phyloP scores from a whole-genome alignment of 2,113 vertebrate genomes.

The Anser brachyrhynchus region DNA sequence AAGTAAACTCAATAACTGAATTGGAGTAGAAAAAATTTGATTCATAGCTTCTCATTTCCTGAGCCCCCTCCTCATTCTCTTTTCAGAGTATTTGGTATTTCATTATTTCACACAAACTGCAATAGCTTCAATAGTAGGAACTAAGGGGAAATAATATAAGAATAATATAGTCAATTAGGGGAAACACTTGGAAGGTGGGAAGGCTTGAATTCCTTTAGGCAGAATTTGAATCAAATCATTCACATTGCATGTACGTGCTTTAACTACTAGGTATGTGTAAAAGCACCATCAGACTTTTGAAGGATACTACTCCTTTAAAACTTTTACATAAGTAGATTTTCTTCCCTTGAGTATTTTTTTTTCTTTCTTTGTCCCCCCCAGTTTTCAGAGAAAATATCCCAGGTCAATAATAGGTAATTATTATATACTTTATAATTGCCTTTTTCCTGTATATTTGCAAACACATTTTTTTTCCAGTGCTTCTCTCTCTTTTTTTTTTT shows the following conservation, averaged over 20 bases:
- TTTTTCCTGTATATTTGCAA: not conserved
- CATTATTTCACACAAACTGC: not conserved
- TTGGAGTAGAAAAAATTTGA: not conserved
- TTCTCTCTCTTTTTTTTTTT: not conserved
- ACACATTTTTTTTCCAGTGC: not conserved
- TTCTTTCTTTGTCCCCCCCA: rapidly evolving
- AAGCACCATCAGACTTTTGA: not conserved
- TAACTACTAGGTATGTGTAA: not conserved
- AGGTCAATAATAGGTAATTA: not conserved
- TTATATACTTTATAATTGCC: not conserved
- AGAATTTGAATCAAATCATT: not conserved
- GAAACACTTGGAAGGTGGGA: not conserved
- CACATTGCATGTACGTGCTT: not conserved
- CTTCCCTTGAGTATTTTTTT: not conserved
- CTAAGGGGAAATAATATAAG: not conserved
- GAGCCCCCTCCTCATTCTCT: not conserved
- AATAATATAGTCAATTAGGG: not conserved
- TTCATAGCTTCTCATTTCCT: not conserved
- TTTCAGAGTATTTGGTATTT: not conserved
- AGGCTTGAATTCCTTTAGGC: not conserved
- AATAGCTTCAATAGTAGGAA: not conserved
- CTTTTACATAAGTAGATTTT: not conserved
- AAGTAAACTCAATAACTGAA: not conserved
- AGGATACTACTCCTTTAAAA: not conserved
- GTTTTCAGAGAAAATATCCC: not conserved